Evolutionary conservation across 1,140 invertebrate genomes (phyloP), one percentile per base, ranked within the genome.

Genomic region (Planococcus citri): DNA sequence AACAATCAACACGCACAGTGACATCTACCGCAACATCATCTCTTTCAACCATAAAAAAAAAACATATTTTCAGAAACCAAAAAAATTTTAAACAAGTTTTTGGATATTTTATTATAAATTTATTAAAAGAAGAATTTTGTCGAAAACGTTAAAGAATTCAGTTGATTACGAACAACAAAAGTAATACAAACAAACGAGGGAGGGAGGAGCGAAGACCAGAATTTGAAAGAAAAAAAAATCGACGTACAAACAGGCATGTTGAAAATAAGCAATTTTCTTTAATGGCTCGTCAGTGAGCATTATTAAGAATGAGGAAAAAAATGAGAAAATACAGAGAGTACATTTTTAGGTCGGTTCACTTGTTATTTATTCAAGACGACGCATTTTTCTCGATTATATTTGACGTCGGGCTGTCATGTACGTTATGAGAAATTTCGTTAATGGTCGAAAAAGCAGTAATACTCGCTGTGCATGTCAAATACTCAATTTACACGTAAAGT

Each of bases 351-450:
- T 51, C 17, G 41, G 41, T 51, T 51, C 41, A 51, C 41, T 51
- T 9, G 41, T 51, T 51, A 51, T 51, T 51, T 51, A 51, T 51
- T 51, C 41, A 51, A 51, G 41, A 51, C 41, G 41, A n/a, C 41
- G 41, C 41, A 51, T 51, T 51, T 51, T 51, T 51, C 41, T 51
- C 41, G 41, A 51, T 51, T 51, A 51, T 51, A 51, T 51, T 51
- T 51, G 41, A 51, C 41, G 41, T 14, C 41, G 41, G 17, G 41
- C 41, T 51, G 41, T 51, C 41, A 51, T 51, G 41, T 51, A 51
- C 41, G 41, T 51, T 51, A 51, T 51, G 41, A 51, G 41, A 51
- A 51, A 51, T 51, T 51, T 51, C 41, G 10, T 51, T 51, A 51
- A 51, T 51, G 41, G 41, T 51, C 41, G 41, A 51, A 51, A 51